Conservation (phyloP, 2,113 vertebrate genomes). For the Chaetura pelagica region DNA sequence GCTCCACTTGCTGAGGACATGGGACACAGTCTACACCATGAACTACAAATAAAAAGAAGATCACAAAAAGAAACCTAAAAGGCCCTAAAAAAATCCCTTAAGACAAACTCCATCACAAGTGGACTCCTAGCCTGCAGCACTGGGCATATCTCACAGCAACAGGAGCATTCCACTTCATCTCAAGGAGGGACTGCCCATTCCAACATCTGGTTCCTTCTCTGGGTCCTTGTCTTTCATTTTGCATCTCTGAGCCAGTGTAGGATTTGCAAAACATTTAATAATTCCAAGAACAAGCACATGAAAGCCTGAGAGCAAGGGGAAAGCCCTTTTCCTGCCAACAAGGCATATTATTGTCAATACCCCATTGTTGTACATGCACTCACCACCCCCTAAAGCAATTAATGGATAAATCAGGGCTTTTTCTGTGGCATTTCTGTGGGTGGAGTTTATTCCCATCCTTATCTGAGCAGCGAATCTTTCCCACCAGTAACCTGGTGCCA, state of each 20-base stretch:
- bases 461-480: constrained; percentile 84
- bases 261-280: constrained; percentile 29
- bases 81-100: background rate
- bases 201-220: background rate
- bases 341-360: constrained; percentile 76
- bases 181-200: background rate
- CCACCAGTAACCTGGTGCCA: constrained; percentile 87
- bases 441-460: constrained; percentile 79
- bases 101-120: background rate
- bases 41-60: background rate
- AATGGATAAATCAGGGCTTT: constrained; percentile 79
- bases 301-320: constrained; percentile 57
- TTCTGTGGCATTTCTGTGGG: constrained; percentile 73
- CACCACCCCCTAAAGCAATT: constrained; percentile 74
- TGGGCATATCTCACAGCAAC: background rate
- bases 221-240: background rate
- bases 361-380: constrained; percentile 76
- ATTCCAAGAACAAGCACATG: constrained; percentile 52
- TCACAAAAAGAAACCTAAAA: background rate
- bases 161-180: background rate
- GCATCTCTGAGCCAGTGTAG: background rate
- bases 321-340: constrained; percentile 79
- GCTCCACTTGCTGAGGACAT: background rate
- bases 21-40: background rate
- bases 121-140: background rate